Percentiles rank a stretch among this genome's conserved stretches.
Conservation (phyloP, 2,113 vertebrate species). For the Bambusicola thoracicus region DNA sequence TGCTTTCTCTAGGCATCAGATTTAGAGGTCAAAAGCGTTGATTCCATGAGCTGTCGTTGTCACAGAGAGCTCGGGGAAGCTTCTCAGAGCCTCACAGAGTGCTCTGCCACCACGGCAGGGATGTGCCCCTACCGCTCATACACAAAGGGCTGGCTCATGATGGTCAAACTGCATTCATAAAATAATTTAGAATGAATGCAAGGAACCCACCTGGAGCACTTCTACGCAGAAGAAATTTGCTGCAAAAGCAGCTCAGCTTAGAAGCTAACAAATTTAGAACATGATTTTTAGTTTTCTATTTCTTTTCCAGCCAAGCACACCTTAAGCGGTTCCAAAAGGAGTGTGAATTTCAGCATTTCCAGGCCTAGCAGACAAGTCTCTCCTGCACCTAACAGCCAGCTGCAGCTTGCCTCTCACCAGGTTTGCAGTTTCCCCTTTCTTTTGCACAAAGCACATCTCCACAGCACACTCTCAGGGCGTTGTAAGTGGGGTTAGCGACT, state of each 20-base stretch:
- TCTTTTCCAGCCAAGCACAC: not conserved
- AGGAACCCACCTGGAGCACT: not conserved
- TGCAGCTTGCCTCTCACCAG: not conserved
- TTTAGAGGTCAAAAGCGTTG: not conserved
- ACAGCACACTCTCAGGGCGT: constrained; percentile 9
- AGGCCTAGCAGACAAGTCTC: not conserved
- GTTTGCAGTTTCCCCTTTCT: not conserved
- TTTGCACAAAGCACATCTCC: not conserved
- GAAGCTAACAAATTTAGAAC: not conserved
- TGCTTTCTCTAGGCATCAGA: not conserved
- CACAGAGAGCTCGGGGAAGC: constrained; percentile 9
- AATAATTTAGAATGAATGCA: not conserved
- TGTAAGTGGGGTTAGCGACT: constrained; percentile 82
- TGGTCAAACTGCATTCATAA: not conserved
- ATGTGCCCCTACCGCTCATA: not conserved
- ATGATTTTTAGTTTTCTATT: not conserved
- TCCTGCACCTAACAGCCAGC: not conserved
- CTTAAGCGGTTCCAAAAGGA: not conserved
- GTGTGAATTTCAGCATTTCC: constrained; percentile 51
- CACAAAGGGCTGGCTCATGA: not conserved
- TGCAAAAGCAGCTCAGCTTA: not conserved
- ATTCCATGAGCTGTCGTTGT: not conserved
- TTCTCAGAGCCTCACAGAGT: not conserved
- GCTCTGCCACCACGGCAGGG: not conserved
- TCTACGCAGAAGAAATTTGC: not conserved